A percentile compares a stretch with the other conserved stretches of the same genome.
Conservation (phyloP, 2,113 vertebrate genomes). For the Regulus satrapa region DNA sequence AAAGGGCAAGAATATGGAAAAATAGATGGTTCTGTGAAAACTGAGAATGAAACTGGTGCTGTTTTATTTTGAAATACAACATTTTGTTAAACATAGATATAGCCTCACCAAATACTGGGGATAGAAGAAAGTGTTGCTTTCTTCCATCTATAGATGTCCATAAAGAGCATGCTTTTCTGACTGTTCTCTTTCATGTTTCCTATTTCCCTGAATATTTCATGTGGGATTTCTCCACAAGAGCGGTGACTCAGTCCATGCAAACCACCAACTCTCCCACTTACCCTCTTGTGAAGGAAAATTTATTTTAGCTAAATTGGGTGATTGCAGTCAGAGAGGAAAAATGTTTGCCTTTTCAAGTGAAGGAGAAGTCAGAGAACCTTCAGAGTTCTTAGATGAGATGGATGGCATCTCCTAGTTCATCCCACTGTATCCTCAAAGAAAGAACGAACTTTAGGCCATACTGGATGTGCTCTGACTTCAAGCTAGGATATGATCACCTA, state of each 20-base stretch:
- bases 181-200: neutral
- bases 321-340: neutral
- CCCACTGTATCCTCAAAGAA: neutral
- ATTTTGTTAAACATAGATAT: neutral
- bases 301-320: neutral
- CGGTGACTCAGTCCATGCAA: slow-evolving; percentile 5
- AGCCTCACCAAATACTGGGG: neutral
- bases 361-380: neutral
- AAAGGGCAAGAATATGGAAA: neutral
- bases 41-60: neutral
- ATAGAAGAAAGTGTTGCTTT: neutral
- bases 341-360: slow-evolving; percentile 7
- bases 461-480: neutral
- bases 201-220: neutral
- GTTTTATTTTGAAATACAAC: neutral
- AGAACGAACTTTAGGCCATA: neutral
- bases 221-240: slow-evolving; percentile 1
- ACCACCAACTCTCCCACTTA: slow-evolving; percentile 20
- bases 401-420: neutral
- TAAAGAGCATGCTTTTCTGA: neutral
- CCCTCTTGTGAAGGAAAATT: neutral
- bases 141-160: neutral
- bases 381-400: neutral
- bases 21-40: neutral
- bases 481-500: neutral